Conservation (phyloP, 2,797 vertebrate genomes). For the Botia almorhae region DNA sequence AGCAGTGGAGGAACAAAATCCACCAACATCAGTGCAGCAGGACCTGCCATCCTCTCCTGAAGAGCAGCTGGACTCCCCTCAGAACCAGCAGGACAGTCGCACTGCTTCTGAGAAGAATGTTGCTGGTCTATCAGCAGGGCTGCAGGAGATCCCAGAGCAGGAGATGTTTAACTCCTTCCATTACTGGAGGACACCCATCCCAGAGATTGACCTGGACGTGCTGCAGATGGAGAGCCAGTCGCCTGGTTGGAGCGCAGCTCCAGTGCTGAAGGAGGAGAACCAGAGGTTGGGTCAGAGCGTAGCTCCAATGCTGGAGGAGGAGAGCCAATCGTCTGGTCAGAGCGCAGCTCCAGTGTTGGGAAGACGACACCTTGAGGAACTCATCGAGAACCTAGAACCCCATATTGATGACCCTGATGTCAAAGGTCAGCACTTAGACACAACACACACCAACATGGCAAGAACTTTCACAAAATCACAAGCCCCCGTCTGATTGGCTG, state of each 20-base stretch:
- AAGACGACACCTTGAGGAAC: conserved; percentile 85
- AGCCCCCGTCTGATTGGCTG: not conserved
- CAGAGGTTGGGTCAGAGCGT: no score
- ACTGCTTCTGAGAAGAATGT: not conserved
- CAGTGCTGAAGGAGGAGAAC: no score
- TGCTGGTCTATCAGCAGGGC: not conserved
- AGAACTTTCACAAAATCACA: not conserved
- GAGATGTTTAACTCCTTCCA: conserved; percentile 89
- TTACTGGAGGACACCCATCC: conserved; percentile 90
- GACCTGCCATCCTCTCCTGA: not conserved
- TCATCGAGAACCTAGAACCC: conserved; percentile 89
- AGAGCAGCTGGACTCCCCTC: conserved; percentile 50
- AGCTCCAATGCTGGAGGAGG: no score
- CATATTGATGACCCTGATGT: conserved; percentile 88
- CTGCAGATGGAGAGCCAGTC: conserved; percentile 63
- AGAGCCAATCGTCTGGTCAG: no score
- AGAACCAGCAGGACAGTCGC: conserved; percentile 60
- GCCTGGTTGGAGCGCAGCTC: no score
- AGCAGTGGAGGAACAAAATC: not conserved
- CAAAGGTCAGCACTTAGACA: conserved; percentile 76
- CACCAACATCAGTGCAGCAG: not conserved
- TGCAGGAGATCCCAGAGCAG: conserved; percentile 70
- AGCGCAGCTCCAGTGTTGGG: conserved; percentile 74
- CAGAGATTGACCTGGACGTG: conserved; percentile 82
- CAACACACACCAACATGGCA: no score